Base-by-base conservation (phyloP, 1,140 invertebrate species). In the Calliphora vicina region DNA sequence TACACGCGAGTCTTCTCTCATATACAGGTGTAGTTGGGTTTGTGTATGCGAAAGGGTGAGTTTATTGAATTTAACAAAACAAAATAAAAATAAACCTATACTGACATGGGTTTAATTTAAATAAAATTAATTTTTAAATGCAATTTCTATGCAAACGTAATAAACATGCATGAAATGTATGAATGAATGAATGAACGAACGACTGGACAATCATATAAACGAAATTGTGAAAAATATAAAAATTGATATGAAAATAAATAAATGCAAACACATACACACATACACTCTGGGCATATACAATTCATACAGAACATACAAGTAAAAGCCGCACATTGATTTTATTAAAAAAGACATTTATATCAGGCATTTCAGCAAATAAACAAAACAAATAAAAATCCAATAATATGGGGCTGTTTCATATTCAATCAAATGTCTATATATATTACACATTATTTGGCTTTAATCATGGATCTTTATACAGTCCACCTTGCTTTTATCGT, bases 311-410 rank as follows among this genome's bases (percentile, higher is more conserved):
- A 50, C 17, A n/a, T 25, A 67, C n/a, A 67, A 67, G 61, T 67
- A 67, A 78, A 78, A 78, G 35, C 74, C 74, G 42, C 74, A 78
- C 74, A 78, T 78, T 78, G 74, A 78, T 78, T 78, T 78, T 78
- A 78, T 78, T 78, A 78, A 78, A 78, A 78, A 78, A 78, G 74
- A 78, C 74, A 78, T 78, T 78, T 78, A 78, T 78, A 45, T 25
- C 20, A 43, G 72, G 27, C 72, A 74, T 74, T 74, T 74, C 17
- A 74, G 35, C 72, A 74, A 29, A 74, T n/a, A 74, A 26, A 71
- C n/a, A 35, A 35, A 35, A 35, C 35, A 35, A 35, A 35, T 35
- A 35, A 35, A 35, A 35, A 35, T 35, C 10, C 4, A 35, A 35
- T 35, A 35, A 2, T 35, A 35, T 35, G 5, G 10, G 35, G 35